Percentiles rank a stretch among this genome's conserved stretches.
Evolutionary conservation across 1,140 invertebrate genomes (phyloP).

Genomic region (Lasaia peninsularis): DNA sequence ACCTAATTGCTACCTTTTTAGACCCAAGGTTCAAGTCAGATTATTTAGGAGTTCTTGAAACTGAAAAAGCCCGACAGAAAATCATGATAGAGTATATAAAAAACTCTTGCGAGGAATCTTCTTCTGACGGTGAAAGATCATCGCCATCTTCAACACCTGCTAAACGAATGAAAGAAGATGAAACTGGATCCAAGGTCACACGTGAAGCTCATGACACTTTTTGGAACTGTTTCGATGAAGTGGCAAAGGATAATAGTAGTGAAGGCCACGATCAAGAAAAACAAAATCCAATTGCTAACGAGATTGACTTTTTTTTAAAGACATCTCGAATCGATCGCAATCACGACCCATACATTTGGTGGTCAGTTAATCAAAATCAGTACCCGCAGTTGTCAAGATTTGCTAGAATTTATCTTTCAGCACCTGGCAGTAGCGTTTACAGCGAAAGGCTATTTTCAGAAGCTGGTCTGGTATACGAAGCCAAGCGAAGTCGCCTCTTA

Average conservation of each 20-base stretch:
- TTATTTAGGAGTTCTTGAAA: constrained; percentile 24
- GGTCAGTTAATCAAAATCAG: constrained; percentile 28
- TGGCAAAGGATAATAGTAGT: constrained; percentile 30
- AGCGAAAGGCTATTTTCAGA: constrained; percentile 39
- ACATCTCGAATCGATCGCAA: constrained; percentile 23
- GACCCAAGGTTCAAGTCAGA: constrained; percentile 25
- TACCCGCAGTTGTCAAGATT: constrained; percentile 14
- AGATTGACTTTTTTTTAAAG: constrained; percentile 25
- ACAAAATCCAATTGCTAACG: constrained; percentile 21
- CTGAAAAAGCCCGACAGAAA: constrained; percentile 27
- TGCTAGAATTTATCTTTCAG: constrained; percentile 14
- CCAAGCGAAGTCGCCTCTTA: constrained; percentile 31
- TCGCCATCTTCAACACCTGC: constrained; percentile 14
- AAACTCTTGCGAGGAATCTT: constrained; percentile 14
- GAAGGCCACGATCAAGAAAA: constrained; percentile 20
- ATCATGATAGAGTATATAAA: constrained; percentile 14
- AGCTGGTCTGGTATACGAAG: constrained; percentile 36
- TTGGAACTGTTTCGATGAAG: constrained; percentile 35
- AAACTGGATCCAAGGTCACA: constrained; percentile 17
- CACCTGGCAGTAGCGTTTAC: constrained; percentile 35
- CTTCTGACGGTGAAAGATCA: constrained; percentile 18
- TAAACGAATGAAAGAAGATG: constrained; percentile 16
- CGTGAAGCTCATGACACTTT: constrained; percentile 29
- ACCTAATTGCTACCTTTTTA: constrained; percentile 21
- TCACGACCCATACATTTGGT: constrained; percentile 32